phyloP scores from a whole-genome alignment of 2,888 invertebrate species.

The Apomyelois bistriatella region DNA sequence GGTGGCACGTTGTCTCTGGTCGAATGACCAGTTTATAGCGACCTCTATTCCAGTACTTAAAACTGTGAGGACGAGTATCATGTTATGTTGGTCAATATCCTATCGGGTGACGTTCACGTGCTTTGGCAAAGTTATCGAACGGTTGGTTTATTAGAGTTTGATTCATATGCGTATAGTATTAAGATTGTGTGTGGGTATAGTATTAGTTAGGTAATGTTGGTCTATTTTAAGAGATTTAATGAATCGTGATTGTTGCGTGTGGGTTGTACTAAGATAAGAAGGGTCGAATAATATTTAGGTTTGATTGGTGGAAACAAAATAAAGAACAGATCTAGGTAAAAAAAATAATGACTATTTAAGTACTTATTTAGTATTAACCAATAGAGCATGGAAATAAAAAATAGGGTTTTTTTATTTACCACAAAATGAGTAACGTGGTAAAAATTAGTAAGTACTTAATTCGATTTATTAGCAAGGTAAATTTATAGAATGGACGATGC shows the following conservation, averaged over 20 bases:
- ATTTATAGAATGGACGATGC: too few species aligned
- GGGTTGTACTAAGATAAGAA: conserved; percentile 10
- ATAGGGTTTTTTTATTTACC: too few species aligned
- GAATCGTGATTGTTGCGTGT: conserved; percentile 5
- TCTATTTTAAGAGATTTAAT: conserved; percentile 20
- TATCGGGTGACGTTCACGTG: conserved; percentile 3
- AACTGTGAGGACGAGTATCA: background rate
- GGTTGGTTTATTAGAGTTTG: background rate
- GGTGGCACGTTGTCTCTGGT: conserved; percentile 4
- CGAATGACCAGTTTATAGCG: background rate
- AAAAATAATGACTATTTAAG: too few species aligned
- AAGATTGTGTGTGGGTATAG: background rate
- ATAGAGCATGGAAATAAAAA: too few species aligned
- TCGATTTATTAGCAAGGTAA: too few species aligned
- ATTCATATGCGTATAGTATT: background rate
- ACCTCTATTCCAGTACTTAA: background rate
- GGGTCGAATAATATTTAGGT: background rate
- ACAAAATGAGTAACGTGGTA: too few species aligned
- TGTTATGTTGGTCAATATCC: background rate
- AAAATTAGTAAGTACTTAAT: too few species aligned
- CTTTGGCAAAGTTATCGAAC: background rate
- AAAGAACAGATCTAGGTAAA: too few species aligned
- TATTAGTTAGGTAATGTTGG: background rate
- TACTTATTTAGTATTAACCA: too few species aligned
- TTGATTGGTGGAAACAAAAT: background rate